Evolutionary conservation across 1,140 invertebrate genomes (phyloP), one percentile per base, ranked within the genome.

Genomic region (Coptotermes formosanus): DNA sequence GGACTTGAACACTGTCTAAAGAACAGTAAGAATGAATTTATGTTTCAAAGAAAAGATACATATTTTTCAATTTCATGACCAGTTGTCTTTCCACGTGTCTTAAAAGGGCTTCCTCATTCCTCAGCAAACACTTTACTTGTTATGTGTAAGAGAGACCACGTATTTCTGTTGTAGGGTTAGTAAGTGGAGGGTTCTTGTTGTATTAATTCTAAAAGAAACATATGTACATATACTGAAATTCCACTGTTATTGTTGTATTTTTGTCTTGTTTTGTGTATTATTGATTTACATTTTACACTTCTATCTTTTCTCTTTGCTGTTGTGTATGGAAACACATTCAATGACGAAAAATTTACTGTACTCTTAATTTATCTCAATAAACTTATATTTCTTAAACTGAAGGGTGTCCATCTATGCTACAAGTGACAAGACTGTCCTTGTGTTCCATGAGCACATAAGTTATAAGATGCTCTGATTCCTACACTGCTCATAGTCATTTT

Each of bases 301-400:
- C 21, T 48, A 2, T 48, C 48, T 23, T 64, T 75, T 75, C n/a
- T 75, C 64, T 75, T 75, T 75, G 64, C 64, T 25, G 64, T 30
- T 30, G 64, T 75, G 64, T 75, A 75, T 75, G 64, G n/a, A 75
- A 75, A 30, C 25, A 75, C 11, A 8, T 3, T 75, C 64, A 75
- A 75, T 75, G 14, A 30, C 30, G n/a, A 75, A 75, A 75, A 30
- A 75, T 30, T 75, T 25, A 75, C 25, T 75, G 64, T 75, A 75
- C 64, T 75, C 64, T 75, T 75, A 75, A 75, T 75, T 75, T 75
- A 75, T 75, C 64, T 75, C 25, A 75, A 75, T 75, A 75, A 75
- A 75, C 64, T 75, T 75, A 75, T 75, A 75, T 75, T 75, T 75
- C n/a, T 75, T 75, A 75, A 75, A 75, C n/a, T 75, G 64, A 75